Percentiles rank a stretch among this genome's conserved stretches.
Evolutionary conservation across 1,140 invertebrate genomes (phyloP).

Genomic region (Nebria ingens): DNA sequence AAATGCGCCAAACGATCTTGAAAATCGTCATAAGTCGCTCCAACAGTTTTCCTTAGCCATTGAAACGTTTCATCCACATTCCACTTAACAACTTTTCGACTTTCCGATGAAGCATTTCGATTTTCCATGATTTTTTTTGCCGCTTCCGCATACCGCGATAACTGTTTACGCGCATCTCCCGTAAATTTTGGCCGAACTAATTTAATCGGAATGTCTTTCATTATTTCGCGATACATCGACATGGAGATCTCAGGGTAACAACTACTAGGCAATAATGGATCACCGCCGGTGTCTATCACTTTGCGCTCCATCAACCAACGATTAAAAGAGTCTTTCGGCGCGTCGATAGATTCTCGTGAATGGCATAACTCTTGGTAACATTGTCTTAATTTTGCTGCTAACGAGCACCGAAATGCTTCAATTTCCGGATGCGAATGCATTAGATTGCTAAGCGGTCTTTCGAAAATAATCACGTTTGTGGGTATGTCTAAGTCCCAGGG

Average conservation of each 20-base stretch:
- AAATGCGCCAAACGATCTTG: conserved; percentile 67
- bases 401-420: conserved; percentile 68
- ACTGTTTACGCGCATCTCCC: conserved; percentile 89
- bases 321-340: conserved; percentile 92
- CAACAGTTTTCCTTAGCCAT: conserved; percentile 88
- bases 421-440: conserved; percentile 91
- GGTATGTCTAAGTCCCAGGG: conserved; percentile 93
- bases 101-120: conserved; percentile 82
- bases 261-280: conserved; percentile 81
- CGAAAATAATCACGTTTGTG: conserved; percentile 89
- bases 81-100: conserved; percentile 95
- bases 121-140: conserved; percentile 96
- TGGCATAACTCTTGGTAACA: conserved; percentile 92
- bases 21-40: conserved; percentile 92
- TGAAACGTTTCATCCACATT: conserved; percentile 96
- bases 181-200: conserved; percentile 89
- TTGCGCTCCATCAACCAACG: conserved; percentile 93
- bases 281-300: conserved; percentile 76
- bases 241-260: conserved; percentile 87
- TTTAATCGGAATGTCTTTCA: conserved; percentile 97
- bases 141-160: conserved; percentile 90
- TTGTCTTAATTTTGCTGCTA: conserved; percentile 72
- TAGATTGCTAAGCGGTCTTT: conserved; percentile 68
- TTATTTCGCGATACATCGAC: conserved; percentile 94
- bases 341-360: conserved; percentile 87